Conservation (phyloP, 2,888 invertebrate genomes). For the Erebia palarica region DNA sequence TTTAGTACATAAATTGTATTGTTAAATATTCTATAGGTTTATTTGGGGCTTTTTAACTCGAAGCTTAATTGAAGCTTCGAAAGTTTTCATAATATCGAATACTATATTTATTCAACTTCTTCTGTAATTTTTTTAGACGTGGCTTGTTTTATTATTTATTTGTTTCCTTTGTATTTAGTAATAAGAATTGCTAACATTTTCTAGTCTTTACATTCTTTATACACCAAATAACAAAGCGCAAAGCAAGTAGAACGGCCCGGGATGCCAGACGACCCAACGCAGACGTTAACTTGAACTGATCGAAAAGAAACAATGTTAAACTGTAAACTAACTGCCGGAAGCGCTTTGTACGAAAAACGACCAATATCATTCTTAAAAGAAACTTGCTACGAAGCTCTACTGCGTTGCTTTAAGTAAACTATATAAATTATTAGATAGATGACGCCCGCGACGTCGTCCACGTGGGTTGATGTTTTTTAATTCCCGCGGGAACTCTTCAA, state of each 20-base stretch:
- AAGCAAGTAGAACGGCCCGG: conserved; percentile 51
- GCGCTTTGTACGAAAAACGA: conserved; percentile 54
- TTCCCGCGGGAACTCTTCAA: too few species aligned
- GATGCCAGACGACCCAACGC: conserved; percentile 56
- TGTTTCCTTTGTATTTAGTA: background rate
- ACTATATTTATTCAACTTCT: background rate
- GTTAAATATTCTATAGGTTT: background rate
- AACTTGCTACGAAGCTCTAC: conserved; percentile 37
- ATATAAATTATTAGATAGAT: background rate
- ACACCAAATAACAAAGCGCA: background rate
- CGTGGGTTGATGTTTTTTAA: too few species aligned
- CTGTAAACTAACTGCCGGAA: conserved; percentile 69
- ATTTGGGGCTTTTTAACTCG: background rate
- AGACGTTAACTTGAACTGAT: conserved; percentile 66
- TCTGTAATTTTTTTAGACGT: background rate
- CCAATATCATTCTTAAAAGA: conserved; percentile 42
- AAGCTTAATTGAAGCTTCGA: background rate
- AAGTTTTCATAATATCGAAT: background rate
- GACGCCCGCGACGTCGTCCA: too few species aligned
- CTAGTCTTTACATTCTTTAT: background rate
- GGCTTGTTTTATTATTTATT: background rate
- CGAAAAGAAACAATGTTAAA: conserved; percentile 75
- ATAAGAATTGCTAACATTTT: background rate
- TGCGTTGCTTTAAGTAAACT: conserved; percentile 18
- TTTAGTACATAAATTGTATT: background rate